phyloP scores from a whole-genome alignment of 2,113 vertebrate genomes.

The Coreoperca whiteheadi region DNA sequence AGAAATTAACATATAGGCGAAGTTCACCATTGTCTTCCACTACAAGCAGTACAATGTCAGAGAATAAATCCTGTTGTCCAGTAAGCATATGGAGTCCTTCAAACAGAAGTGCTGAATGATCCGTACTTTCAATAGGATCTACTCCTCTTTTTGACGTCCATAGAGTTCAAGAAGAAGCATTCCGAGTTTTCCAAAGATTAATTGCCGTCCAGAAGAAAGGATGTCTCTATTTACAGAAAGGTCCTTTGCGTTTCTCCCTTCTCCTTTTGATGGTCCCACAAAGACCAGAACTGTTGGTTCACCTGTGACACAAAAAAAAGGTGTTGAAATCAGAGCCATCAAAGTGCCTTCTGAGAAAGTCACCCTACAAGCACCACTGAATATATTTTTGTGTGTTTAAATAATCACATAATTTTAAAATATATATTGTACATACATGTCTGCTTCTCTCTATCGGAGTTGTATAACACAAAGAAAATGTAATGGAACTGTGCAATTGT shows the following conservation, averaged over 20 bases:
- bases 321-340: conserved; percentile 28
- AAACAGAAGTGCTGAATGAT: conserved; percentile 23
- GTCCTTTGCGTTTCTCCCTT: conserved; percentile 46
- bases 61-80: conserved; percentile 63
- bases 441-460: neutral
- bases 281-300: conserved; percentile 72
- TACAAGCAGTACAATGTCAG: conserved; percentile 69
- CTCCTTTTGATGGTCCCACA: conserved; percentile 30
- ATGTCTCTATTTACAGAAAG: conserved; percentile 80
- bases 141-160: conserved; percentile 47
- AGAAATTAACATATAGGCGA: conserved; percentile 65
- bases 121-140: conserved; percentile 33
- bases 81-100: conserved; percentile 56
- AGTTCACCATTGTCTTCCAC: conserved; percentile 71
- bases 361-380: neutral
- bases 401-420: neutral
- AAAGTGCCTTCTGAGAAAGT: neutral
- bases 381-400: neutral
- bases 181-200: conserved; percentile 56
- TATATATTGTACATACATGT: neutral
- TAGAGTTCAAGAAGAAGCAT: conserved; percentile 55
- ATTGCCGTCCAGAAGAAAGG: conserved; percentile 62
- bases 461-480: neutral
- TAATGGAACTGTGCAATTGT: neutral
- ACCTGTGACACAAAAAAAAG: conserved; percentile 83